Conservation (phyloP, 2,113 vertebrate species). For the Cervus canadensis region DNA sequence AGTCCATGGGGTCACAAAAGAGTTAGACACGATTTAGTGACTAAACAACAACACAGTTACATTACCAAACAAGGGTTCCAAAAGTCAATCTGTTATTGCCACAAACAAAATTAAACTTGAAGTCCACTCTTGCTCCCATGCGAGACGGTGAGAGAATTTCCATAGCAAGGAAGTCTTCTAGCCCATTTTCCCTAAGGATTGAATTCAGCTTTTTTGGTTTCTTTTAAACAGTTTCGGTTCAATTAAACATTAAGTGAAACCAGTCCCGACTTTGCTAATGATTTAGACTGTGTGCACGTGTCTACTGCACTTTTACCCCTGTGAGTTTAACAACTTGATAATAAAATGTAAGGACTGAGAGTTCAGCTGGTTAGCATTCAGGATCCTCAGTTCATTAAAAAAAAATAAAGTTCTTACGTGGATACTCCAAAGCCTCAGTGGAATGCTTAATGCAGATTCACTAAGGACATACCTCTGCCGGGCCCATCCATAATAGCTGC, state of each 20-base stretch:
- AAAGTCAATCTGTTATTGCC: background rate
- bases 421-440: background rate
- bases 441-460: background rate
- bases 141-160: background rate
- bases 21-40: background rate
- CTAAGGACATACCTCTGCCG: background rate
- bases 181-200: background rate
- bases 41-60: background rate
- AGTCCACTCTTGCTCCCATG: background rate
- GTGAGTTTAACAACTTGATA: background rate
- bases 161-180: background rate
- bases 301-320: background rate
- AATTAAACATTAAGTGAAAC: background rate
- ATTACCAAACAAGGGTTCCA: background rate
- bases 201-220: background rate
- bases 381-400: background rate
- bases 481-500: background rate
- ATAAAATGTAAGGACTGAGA: background rate
- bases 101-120: constrained; percentile 25
- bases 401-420: background rate
- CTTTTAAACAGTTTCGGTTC: background rate
- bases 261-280: background rate
- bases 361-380: background rate
- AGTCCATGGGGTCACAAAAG: background rate
- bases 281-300: background rate